These are phyloP conservation scores for Scomber japonicus DNA, from an alignment of 2,113 vertebrate genomes.

Conservation along the genomic window DNA sequence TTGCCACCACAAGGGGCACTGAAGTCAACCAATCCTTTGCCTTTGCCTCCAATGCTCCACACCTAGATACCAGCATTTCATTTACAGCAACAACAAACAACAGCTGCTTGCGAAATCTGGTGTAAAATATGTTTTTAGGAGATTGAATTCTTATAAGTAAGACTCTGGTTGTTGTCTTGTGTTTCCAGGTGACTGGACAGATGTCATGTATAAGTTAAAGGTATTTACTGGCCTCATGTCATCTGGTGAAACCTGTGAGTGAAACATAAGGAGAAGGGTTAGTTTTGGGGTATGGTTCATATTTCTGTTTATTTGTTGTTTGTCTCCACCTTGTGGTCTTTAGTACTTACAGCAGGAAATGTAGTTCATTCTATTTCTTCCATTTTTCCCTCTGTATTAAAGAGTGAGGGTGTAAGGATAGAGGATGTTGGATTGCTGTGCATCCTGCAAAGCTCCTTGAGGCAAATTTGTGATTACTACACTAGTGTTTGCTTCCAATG, in stretches of 20 bases:
- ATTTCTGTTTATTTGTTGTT: constrained; percentile 15
- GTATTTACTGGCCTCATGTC: not conserved
- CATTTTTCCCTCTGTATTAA: too few relatives aligned
- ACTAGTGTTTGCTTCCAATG: too few relatives aligned
- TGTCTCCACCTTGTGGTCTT: constrained; percentile 56
- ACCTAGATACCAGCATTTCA: too few relatives aligned
- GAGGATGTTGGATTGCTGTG: too few relatives aligned
- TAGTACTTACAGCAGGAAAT: not conserved
- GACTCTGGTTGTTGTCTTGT: too few relatives aligned
- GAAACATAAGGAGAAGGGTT: not conserved
- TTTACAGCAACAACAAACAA: too few relatives aligned
- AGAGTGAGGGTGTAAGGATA: too few relatives aligned
- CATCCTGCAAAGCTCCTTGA: too few relatives aligned
- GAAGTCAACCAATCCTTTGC: not conserved
- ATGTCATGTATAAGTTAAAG: not conserved
- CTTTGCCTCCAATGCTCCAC: not conserved
- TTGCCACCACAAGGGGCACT: not conserved
- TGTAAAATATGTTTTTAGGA: not conserved
- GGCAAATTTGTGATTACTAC: too few relatives aligned
- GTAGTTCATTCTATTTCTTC: not conserved
- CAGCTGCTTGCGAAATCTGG: too few relatives aligned
- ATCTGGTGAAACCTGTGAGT: not conserved
- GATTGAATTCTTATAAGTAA: not conserved
- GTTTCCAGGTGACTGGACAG: too few relatives aligned
- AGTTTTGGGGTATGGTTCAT: not conserved